A percentile compares a stretch with the other conserved stretches of the same genome.
These are phyloP conservation scores for Hylaeus anthracinus DNA, from an alignment of 1,140 invertebrate species.

Conservation along the genomic window DNA sequence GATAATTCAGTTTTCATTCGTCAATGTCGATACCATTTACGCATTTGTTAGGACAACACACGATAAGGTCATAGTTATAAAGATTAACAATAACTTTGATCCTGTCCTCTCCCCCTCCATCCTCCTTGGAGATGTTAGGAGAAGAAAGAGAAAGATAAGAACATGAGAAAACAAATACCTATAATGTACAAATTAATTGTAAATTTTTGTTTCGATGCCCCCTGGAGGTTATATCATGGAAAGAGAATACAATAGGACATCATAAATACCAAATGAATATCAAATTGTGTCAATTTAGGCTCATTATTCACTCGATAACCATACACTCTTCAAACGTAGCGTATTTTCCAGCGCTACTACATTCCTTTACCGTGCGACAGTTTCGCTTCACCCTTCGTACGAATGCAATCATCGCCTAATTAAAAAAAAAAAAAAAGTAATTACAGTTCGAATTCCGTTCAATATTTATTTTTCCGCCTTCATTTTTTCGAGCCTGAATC, in stretches of 20 bases:
- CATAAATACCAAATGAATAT: conserved; percentile 24
- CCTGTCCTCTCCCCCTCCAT: conserved; percentile 71
- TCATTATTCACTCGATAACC: not conserved
- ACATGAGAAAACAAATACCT: conserved; percentile 54
- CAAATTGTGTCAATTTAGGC: conserved; percentile 47
- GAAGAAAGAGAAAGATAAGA: conserved; percentile 56
- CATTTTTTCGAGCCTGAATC: conserved; percentile 25
- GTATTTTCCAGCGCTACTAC: not conserved
- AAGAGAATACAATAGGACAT: conserved; percentile 72
- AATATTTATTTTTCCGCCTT: not conserved
- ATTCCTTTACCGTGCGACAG: not conserved
- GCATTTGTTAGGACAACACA: conserved; percentile 18
- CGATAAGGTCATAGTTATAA: conserved; percentile 61
- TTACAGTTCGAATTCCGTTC: not conserved
- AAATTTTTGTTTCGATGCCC: conserved; percentile 48
- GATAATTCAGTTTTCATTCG: not conserved
- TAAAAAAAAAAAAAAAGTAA: too few relatives aligned
- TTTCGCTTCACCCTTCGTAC: too few relatives aligned
- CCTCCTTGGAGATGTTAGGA: conserved; percentile 72
- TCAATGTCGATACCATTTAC: conserved; percentile 35
- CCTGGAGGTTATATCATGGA: conserved; percentile 65
- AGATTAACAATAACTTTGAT: conserved; percentile 65
- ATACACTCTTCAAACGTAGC: not conserved
- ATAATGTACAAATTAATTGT: conserved; percentile 22
- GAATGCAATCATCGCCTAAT: too few relatives aligned